Evolutionary conservation across 53 echinoderm and acorn worm genomes (phyloP).

Genomic region (Arbacia lixula): DNA sequence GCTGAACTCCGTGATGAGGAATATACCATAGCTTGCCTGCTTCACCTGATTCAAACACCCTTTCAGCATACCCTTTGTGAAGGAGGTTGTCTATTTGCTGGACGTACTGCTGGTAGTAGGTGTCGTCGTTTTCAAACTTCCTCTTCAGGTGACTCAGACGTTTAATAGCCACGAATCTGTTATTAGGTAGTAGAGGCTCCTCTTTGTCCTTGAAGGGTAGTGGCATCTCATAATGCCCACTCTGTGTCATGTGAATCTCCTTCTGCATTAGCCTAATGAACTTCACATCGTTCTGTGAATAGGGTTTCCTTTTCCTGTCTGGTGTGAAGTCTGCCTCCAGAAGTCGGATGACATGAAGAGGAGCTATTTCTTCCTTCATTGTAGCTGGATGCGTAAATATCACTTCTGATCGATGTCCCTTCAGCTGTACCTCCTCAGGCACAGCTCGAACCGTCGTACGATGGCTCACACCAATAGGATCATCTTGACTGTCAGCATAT

Average conservation of each 20-base stretch:
- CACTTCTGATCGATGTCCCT: slow-evolving; percentile 19
- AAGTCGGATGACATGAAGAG: slow-evolving; percentile 39
- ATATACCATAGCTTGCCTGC: slow-evolving; percentile 59
- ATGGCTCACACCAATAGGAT: slow-evolving; percentile 26
- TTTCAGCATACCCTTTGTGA: slow-evolving; percentile 42
- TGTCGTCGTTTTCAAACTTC: slow-evolving; percentile 41
- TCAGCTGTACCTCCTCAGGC: slow-evolving; percentile 21
- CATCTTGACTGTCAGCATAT: slow-evolving; percentile 1
- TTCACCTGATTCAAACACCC: slow-evolving; percentile 21
- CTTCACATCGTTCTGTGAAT: slow-evolving; percentile 57
- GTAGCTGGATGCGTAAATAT: slow-evolving; percentile 8
- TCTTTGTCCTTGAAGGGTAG: no score
- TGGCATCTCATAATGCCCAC: no score
- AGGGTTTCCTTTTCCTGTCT: slow-evolving; percentile 16
- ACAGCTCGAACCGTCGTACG: not conserved
- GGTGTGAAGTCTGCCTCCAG: slow-evolving; percentile 61
- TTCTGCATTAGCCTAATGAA: slow-evolving; percentile 58
- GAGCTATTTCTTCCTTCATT: slow-evolving; percentile 54
- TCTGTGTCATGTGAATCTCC: slow-evolving; percentile 54
- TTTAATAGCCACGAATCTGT: slow-evolving; percentile 42
- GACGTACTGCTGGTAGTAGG: slow-evolving; percentile 16
- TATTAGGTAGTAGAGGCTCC: slow-evolving; percentile 54
- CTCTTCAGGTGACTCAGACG: slow-evolving; percentile 31
- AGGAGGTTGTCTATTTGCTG: not conserved
- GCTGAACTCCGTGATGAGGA: slow-evolving; percentile 68